Percentiles rank a stretch among this genome's conserved stretches.
Evolutionary conservation across 2,888 invertebrate species (phyloP).

Genomic region (Troilus luridus): DNA sequence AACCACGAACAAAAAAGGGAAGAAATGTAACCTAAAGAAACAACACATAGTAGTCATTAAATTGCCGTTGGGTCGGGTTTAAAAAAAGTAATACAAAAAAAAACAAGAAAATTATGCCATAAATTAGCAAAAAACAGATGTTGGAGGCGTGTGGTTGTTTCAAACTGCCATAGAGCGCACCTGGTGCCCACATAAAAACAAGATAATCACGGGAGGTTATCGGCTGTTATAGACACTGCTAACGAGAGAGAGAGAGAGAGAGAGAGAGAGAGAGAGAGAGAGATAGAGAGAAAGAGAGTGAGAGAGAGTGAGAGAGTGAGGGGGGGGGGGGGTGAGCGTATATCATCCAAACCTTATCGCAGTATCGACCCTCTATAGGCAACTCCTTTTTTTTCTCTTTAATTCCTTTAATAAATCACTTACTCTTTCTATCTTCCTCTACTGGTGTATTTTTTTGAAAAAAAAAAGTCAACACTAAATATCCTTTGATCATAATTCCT

Average conservation of each 20-base stretch:
- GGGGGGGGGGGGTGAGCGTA: background rate
- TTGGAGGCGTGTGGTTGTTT: background rate
- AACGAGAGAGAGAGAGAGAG: background rate
- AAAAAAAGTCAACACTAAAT: background rate
- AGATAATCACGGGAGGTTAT: background rate
- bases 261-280: too few species aligned
- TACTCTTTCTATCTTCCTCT: background rate
- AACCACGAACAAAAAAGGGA: background rate
- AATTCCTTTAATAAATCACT: constrained; percentile 28
- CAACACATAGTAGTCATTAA: background rate
- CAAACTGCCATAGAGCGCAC: constrained; percentile 13
- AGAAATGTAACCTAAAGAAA: background rate
- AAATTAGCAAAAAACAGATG: background rate
- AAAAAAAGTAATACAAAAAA: background rate
- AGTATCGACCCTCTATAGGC: background rate
- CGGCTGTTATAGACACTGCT: background rate
- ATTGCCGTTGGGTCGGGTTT: background rate
- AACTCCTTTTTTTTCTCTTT: background rate
- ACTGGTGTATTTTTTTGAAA: background rate
- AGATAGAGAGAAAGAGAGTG: too few species aligned
- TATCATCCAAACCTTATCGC: constrained; percentile 19
- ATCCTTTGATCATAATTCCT: background rate
- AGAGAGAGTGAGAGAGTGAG: too few species aligned
- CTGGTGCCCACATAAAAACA: background rate
- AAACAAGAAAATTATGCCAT: background rate